Evolutionary conservation across 2,797 vertebrate species (phyloP).

Genomic region (Myripristis jacobus): DNA sequence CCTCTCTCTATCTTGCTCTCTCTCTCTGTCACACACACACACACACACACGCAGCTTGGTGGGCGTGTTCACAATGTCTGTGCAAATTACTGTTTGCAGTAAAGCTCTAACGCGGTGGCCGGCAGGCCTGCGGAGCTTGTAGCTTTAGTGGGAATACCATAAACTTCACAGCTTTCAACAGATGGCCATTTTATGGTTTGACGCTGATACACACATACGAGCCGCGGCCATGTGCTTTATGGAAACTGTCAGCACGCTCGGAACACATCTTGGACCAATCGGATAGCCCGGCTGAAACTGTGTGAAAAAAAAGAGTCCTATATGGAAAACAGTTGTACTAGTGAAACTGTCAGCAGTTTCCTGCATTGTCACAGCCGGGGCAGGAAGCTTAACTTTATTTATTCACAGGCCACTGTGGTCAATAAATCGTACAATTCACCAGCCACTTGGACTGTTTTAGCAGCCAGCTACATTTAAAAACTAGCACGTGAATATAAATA

Average conservation of each 20-base stretch:
- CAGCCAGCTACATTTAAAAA: too few species aligned
- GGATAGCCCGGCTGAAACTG: neutral
- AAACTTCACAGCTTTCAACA: constrained; percentile 43
- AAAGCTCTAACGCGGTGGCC: neutral
- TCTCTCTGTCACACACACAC: neutral
- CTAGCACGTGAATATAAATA: too few species aligned
- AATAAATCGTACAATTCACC: too few species aligned
- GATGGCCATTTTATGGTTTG: constrained; percentile 11
- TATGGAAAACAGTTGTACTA: too few species aligned
- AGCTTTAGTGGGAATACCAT: constrained; percentile 30
- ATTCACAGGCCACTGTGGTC: too few species aligned
- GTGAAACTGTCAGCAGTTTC: too few species aligned
- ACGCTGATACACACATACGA: neutral
- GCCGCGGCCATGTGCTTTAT: constrained; percentile 20
- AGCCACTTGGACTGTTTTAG: too few species aligned
- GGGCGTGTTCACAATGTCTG: constrained; percentile 26
- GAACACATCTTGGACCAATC: neutral
- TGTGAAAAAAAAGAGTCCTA: neutral
- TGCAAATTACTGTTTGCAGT: constrained; percentile 54
- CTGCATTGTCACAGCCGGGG: too few species aligned
- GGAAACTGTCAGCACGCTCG: constrained; percentile 9
- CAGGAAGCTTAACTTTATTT: too few species aligned
- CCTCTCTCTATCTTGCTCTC: neutral
- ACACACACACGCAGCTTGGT: neutral
- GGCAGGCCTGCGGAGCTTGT: constrained; percentile 11